Base-by-base conservation (phyloP, 1,140 invertebrate genomes). In the Drosophila parabipectinata region DNA sequence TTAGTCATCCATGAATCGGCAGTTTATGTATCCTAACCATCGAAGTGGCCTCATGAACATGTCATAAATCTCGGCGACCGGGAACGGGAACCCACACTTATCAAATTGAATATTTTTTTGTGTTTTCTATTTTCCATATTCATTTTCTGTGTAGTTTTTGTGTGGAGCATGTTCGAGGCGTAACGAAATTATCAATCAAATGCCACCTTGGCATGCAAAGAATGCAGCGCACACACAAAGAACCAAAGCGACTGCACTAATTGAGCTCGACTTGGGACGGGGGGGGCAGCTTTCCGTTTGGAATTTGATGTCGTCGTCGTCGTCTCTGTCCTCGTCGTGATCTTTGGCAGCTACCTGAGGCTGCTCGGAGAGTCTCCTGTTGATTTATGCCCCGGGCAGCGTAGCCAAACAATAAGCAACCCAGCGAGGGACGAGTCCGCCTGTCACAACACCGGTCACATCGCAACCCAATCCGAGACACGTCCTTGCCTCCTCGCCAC, bases 181-280 rank as follows among this genome's bases (percentile, higher is more conserved):
- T 85, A 85, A 87, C 82, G 74, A 85, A 87, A 85, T 87, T 85
- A 85, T 85, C 82, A 85, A 85, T 85, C 82, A 85, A 85, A 85
- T 85, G 82, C 82, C 82, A 85, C 77, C 73, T 73, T 78, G 82
- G 82, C 77, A 85, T 81, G 64, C 69, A 78, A 82, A 75, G 82
- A 85, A 85, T 87, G 82, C 82, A 78, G 56, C 61, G 50, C 60
- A 47, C 66, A 60, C 74, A 59, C 77, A 78, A 54, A 64, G 47
- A 58, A 14, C 60, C 39, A 59, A 69, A 56, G 47, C 59, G 71
- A 73, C 60, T 72, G 60, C 60, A 84, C 82, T 85, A 87, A 85
- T 85, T 85, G 82, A 78, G 81, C 71, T 77, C 84, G 53, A 14
- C 41, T n/a, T 14, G 64, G 62, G 73, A 47, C 18, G 18, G 18